phyloP scores from a whole-genome alignment of 2,797 vertebrate species.

The Falco cherrug region DNA sequence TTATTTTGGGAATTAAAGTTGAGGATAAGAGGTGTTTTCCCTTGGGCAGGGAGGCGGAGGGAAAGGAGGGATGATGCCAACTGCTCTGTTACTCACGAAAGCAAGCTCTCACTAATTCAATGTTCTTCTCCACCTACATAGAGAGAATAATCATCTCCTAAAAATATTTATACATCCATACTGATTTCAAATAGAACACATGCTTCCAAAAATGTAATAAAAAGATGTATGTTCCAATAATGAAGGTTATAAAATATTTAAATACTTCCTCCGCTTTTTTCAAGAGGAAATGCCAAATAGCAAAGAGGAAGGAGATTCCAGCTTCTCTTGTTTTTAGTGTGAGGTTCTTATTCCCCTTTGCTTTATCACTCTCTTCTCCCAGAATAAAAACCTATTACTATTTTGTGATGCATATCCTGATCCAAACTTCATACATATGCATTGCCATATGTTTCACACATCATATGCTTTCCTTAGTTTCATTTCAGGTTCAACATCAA shows the following conservation, averaged over 20 bases:
- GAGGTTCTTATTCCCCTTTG: constrained; percentile 65
- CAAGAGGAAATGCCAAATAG: constrained; percentile 57
- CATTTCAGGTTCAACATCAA: constrained; percentile 75
- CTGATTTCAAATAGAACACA: constrained; percentile 49
- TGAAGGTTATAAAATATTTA: constrained; percentile 64
- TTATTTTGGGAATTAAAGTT: constrained; percentile 30
- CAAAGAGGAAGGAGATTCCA: constrained; percentile 67
- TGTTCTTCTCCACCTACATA: constrained; percentile 64
- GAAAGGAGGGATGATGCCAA: constrained; percentile 30
- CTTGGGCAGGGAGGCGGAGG: constrained; percentile 1
- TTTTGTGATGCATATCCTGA: constrained; percentile 71
- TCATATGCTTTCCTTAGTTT: constrained; percentile 72
- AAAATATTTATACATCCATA: constrained; percentile 52
- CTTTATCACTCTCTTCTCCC: constrained; percentile 61
- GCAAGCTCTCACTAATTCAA: constrained; percentile 52
- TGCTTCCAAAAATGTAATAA: constrained; percentile 59
- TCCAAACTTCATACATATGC: constrained; percentile 77
- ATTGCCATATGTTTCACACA: constrained; percentile 78
- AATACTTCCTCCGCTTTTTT: constrained; percentile 55
- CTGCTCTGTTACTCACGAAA: constrained; percentile 60
- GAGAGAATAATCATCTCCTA: constrained; percentile 57
- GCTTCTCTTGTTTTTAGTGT: constrained; percentile 68
- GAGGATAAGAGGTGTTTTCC: constrained; percentile 49
- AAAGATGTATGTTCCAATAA: constrained; percentile 56
- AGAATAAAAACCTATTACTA: constrained; percentile 64